Conservation (phyloP, 2,888 invertebrate genomes). For the Tachina fera region DNA sequence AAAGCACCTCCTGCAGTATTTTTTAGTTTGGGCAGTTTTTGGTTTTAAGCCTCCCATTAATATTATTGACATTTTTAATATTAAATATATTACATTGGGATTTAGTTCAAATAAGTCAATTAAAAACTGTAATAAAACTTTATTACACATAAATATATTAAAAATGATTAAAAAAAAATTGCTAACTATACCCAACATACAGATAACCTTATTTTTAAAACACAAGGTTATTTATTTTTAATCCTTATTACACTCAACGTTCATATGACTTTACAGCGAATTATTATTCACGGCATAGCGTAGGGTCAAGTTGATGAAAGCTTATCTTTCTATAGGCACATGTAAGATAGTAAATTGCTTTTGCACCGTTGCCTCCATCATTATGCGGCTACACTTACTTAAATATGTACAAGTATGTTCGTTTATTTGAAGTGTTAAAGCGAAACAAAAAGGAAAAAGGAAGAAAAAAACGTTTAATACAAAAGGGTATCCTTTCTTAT, state of each 20-base stretch:
- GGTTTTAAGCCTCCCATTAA: too few species aligned
- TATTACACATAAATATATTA: too few species aligned
- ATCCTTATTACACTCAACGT: background rate
- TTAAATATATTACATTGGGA: too few species aligned
- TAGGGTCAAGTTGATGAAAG: slow-evolving; percentile 38
- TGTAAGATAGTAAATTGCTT: background rate
- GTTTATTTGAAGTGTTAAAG: slow-evolving; percentile 4
- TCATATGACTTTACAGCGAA: background rate
- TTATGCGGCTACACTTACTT: slow-evolving; percentile 1
- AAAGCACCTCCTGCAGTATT: too few species aligned
- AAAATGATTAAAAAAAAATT: background rate
- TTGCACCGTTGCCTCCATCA: background rate
- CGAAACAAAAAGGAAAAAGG: too few species aligned
- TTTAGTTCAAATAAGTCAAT: too few species aligned
- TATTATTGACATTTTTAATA: too few species aligned
- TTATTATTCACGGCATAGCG: slow-evolving; percentile 8
- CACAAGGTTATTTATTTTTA: slow-evolving; percentile 19
- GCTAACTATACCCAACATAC: background rate
- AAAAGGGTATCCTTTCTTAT: slow-evolving; percentile 7
- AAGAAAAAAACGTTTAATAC: background rate
- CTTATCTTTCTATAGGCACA: slow-evolving; percentile 6
- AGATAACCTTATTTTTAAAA: background rate
- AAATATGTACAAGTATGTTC: background rate
- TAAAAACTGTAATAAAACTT: too few species aligned
- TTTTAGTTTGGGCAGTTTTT: too few species aligned